Conservation (phyloP, 2,797 vertebrate species). For the Nothura maculosa region DNA sequence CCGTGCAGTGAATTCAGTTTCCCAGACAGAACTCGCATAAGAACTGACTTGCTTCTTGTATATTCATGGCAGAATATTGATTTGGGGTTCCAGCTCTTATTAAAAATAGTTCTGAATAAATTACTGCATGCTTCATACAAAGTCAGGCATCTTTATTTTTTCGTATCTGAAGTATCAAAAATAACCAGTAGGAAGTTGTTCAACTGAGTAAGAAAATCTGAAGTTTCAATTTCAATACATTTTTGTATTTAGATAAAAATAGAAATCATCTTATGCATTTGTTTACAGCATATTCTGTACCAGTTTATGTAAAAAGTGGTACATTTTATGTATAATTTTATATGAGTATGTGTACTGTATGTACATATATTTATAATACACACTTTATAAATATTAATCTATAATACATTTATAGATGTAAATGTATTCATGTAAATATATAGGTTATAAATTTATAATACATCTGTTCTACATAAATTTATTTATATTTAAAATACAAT, state of each 20-base stretch:
- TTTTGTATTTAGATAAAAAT: not conserved
- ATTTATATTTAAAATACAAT: not conserved
- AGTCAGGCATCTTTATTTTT: not conserved
- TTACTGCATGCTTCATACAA: not conserved
- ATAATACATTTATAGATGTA: not conserved
- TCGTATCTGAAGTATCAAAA: not conserved
- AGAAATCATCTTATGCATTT: not conserved
- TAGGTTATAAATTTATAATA: not conserved
- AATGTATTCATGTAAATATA: too few relatives aligned
- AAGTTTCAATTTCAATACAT: not conserved
- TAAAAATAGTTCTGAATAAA: not conserved
- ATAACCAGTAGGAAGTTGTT: not conserved
- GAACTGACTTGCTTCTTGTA: not conserved
- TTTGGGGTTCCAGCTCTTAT: not conserved
- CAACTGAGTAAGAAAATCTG: not conserved
- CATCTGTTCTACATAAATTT: not conserved
- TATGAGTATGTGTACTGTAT: not conserved
- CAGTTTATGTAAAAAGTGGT: not conserved
- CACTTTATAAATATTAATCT: not conserved
- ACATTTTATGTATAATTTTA: not conserved
- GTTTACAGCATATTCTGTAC: not conserved
- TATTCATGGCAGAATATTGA: not conserved
- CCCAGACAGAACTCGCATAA: not conserved
- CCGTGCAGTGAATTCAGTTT: not conserved
- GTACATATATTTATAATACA: not conserved